Evolutionary conservation across 2,888 invertebrate genomes (phyloP).

Genomic region (Tromatobia lineatoria): DNA sequence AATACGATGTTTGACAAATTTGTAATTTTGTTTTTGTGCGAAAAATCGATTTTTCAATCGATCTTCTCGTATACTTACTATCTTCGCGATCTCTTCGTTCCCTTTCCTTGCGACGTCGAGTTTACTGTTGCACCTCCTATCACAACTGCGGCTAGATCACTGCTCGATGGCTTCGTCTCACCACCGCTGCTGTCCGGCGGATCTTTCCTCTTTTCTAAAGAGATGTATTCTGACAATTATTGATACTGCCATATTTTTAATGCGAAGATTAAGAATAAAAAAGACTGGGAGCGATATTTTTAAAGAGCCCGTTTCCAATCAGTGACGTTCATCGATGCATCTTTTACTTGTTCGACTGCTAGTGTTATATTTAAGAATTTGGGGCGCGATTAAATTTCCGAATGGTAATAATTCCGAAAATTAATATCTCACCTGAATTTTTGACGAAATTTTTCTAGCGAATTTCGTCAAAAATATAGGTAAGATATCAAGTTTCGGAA

Average conservation of each 20-base stretch:
- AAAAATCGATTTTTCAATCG: neutral
- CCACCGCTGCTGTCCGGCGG: slow-evolving; percentile 90
- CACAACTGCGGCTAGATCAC: slow-evolving; percentile 86
- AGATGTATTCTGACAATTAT: slow-evolving; percentile 84
- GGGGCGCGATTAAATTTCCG: too few relatives aligned
- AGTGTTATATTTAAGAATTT: too few relatives aligned
- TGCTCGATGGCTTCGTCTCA: slow-evolving; percentile 88
- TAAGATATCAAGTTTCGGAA: too few relatives aligned
- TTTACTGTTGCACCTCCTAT: slow-evolving; percentile 87
- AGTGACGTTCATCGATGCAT: too few relatives aligned
- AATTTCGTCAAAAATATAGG: too few relatives aligned
- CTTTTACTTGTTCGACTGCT: too few relatives aligned
- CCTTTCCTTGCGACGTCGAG: slow-evolving; percentile 87
- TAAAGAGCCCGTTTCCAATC: too few relatives aligned
- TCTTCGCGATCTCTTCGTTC: slow-evolving; percentile 90
- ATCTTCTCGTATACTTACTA: slow-evolving; percentile 89
- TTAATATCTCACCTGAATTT: too few relatives aligned
- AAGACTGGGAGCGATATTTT: neutral
- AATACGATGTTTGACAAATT: slow-evolving; percentile 7
- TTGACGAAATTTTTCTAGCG: too few relatives aligned
- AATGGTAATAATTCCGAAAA: too few relatives aligned
- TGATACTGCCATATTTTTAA: slow-evolving; percentile 73
- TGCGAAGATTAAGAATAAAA: neutral
- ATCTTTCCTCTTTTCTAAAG: slow-evolving; percentile 93
- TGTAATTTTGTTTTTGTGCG: slow-evolving; percentile 7